phyloP scores from a whole-genome alignment of 2,113 vertebrate genomes.

The Carlito syrichta region DNA sequence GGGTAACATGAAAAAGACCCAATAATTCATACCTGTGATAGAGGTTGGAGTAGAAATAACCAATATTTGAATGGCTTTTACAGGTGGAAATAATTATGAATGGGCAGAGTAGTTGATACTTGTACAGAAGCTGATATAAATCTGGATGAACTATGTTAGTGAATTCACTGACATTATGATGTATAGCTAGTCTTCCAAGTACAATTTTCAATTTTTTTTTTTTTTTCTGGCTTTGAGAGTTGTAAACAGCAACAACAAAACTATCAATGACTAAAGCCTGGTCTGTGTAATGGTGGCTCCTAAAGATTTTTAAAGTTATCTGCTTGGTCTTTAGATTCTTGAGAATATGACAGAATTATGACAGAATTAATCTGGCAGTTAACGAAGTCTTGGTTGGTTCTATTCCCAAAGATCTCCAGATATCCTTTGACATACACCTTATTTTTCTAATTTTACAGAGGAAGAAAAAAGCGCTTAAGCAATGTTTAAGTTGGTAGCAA shows the following conservation, averaged over 20 bases:
- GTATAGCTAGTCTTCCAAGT: not conserved
- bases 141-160: not conserved
- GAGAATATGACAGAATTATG: not conserved
- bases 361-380: not conserved
- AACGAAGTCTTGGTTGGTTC: accelerated
- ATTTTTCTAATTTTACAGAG: not conserved
- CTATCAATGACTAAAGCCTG: not conserved
- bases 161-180: not conserved
- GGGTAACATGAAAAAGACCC: not conserved
- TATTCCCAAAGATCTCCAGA: not conserved
- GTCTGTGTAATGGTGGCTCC: not conserved
- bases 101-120: not conserved
- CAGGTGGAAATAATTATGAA: not conserved
- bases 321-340: not conserved
- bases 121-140: not conserved
- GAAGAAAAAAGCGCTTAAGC: not conserved
- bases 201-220: no score
- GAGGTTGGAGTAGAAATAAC: not conserved
- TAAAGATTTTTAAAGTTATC: not conserved
- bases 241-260: not conserved
- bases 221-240: not conserved
- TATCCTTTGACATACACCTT: not conserved
- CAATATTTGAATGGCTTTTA: not conserved
- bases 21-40: not conserved
- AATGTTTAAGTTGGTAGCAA: not conserved